Conservation (phyloP, 2,113 vertebrate genomes). For the Melanerpes formicivorus region DNA sequence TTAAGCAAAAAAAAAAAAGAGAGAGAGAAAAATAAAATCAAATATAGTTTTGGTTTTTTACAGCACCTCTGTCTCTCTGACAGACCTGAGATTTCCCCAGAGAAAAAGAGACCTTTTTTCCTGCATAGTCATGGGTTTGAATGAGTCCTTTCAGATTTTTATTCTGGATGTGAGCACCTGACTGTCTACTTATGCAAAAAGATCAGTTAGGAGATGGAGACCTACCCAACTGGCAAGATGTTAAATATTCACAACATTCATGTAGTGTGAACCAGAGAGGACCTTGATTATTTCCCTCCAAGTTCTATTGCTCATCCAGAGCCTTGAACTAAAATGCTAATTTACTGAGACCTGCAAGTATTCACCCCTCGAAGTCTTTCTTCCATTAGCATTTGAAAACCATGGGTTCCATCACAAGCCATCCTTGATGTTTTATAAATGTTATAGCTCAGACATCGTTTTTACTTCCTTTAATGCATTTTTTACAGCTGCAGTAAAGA, state of each 20-base stretch:
- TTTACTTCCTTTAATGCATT: slow-evolving; percentile 26
- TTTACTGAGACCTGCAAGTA: background rate
- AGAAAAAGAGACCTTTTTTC: background rate
- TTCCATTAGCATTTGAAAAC: slow-evolving; percentile 39
- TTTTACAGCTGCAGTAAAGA: slow-evolving; percentile 27
- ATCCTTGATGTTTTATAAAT: slow-evolving; percentile 66
- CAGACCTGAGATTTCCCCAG: background rate
- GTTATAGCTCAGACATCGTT: background rate
- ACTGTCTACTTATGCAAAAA: background rate
- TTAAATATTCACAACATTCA: slow-evolving; percentile 20
- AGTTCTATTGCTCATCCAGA: rapidly evolving
- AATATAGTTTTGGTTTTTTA: background rate
- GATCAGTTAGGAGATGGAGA: background rate
- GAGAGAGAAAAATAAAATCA: background rate
- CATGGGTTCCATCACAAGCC: background rate
- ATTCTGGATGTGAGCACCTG: background rate
- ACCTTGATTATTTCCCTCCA: background rate
- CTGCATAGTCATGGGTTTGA: background rate
- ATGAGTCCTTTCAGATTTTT: background rate
- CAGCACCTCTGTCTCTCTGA: background rate
- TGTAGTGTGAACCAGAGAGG: background rate
- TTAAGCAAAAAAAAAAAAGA: background rate
- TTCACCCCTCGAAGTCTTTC: background rate
- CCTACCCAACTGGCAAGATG: background rate
- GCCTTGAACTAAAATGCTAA: slow-evolving; percentile 28